Conservation (phyloP, 2,888 invertebrate genomes). For the Platycheirus albimanus region DNA sequence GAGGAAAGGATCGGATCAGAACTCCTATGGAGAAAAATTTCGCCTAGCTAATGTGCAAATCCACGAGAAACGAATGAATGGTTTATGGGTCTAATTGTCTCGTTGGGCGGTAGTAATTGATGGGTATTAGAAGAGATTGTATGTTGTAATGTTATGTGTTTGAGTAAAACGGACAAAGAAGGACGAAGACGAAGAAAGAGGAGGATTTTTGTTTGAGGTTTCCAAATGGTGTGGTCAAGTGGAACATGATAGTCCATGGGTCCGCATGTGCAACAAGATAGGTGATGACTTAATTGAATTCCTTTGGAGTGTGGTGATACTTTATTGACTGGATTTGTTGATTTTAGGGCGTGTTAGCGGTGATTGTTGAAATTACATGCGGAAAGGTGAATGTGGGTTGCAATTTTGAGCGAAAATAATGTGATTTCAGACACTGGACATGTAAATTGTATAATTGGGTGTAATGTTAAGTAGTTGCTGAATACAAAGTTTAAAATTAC, state of each 20-base stretch:
- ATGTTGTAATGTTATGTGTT: constrained; percentile 15
- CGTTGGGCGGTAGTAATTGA: constrained; percentile 74
- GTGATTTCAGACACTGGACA: not conserved
- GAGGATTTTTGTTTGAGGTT: not conserved
- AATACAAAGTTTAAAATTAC: too few relatives aligned
- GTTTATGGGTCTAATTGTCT: constrained; percentile 74
- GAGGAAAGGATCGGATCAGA: constrained; percentile 51
- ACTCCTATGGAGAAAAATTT: constrained; percentile 71
- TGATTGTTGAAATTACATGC: constrained; percentile 42
- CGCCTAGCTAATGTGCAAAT: constrained; percentile 70
- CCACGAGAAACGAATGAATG: constrained; percentile 69
- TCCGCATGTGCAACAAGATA: constrained; percentile 31
- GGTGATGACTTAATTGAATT: constrained; percentile 74
- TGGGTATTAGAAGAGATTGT: constrained; percentile 69
- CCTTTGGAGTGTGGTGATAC: constrained; percentile 42
- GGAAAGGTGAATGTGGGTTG: constrained; percentile 41
- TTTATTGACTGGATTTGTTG: constrained; percentile 67
- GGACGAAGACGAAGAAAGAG: not conserved
- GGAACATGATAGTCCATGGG: constrained; percentile 33
- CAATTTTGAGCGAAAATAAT: not conserved
- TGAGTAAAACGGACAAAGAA: not conserved
- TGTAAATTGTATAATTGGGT: constrained; percentile 38
- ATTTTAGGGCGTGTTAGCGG: constrained; percentile 66
- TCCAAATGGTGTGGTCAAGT: constrained; percentile 58
- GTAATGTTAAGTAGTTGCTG: not conserved